Evolutionary conservation across 2,797 vertebrate genomes (phyloP), one percentile per base, ranked within the genome.

Genomic region (Yasuhikotakia modesta): DNA sequence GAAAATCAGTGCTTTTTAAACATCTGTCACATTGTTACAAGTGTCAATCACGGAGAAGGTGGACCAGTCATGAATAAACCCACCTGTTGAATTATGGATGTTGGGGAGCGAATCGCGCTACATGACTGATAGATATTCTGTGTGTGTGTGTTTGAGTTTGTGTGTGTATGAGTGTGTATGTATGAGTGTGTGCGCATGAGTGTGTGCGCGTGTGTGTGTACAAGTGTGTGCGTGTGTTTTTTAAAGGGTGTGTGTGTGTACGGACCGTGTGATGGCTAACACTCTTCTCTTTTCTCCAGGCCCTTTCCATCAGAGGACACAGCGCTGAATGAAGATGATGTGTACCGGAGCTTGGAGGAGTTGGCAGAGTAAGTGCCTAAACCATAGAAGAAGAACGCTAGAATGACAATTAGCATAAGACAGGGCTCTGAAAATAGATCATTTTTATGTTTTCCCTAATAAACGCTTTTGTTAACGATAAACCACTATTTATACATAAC

Each of bases 281-380:
- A 73, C 13, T 55, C 14, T 73, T n/a, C 83, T 63, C 82, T 48
- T 80, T 14, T 84, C 17, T 87, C 72, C 85, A 99, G 98, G 89
- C 94, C 97, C 4, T 99, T 99, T 87, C 98, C 98, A 0, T 96
- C 96, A 0, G 98, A 99, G 89, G 98, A 99, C 91, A 99, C 97
- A 0, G 89, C 95, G 0, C 93, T 97, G 64, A 97, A 95, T 0
- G 97, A 99, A 1, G 97, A 99, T 5, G 98, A 99, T 0, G 95
- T 99, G 6, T 99, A 99, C 85, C 92, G 97, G 69, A 99, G 98
- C 89, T 87, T 99, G 91, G 98, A 99, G 88, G 98, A 99, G 87
- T 89, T 99, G 92, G 98, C 98, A 0, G 98, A 99, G 98, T 99
- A 84, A 97, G 98, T 93, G 81, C 84, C 65, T 63, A 55, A 65